Percentiles rank a stretch among this genome's conserved stretches.
Evolutionary conservation across 2,113 vertebrate genomes (phyloP).

Genomic region (Callopanchax toddi): DNA sequence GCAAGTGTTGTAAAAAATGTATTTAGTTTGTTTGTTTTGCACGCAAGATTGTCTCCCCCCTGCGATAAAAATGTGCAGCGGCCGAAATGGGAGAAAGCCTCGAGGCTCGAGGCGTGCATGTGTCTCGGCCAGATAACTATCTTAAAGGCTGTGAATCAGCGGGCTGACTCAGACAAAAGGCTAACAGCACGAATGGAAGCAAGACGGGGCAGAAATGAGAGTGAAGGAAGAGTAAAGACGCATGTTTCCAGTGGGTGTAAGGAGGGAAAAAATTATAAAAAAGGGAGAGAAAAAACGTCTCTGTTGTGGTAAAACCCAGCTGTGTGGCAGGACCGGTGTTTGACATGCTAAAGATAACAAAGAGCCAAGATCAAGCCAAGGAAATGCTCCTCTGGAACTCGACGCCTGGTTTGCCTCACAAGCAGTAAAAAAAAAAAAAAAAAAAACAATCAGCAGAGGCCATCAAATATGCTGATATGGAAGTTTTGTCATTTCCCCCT

Average conservation of each 20-base stretch:
- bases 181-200: slow-evolving; percentile 41
- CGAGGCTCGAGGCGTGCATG: slow-evolving; percentile 61
- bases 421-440: slow-evolving; percentile 33
- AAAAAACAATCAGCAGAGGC: slow-evolving; percentile 4
- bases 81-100: slow-evolving; percentile 51
- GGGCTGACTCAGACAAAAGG: slow-evolving; percentile 69
- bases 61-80: slow-evolving; percentile 42
- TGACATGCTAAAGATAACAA: slow-evolving; percentile 63
- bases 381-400: slow-evolving; percentile 24
- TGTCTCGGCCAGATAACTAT: slow-evolving; percentile 69
- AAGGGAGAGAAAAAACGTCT: slow-evolving; percentile 48
- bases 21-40: too few species aligned
- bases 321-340: slow-evolving; percentile 55
- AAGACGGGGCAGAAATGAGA: slow-evolving; percentile 4
- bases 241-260: slow-evolving; percentile 8
- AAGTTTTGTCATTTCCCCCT: slow-evolving; percentile 9
- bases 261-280: neutral
- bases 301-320: slow-evolving; percentile 40
- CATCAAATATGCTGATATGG: slow-evolving; percentile 34
- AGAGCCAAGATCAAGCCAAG: slow-evolving; percentile 24
- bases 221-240: slow-evolving; percentile 1
- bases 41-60: neutral
- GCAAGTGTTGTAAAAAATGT: too few species aligned
- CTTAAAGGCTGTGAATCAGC: slow-evolving; percentile 72
- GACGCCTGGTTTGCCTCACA: slow-evolving; percentile 35